Evolutionary conservation across 2,113 vertebrate genomes (phyloP), one percentile per base, ranked within the genome.

Genomic region (Xiphophorus hellerii): DNA sequence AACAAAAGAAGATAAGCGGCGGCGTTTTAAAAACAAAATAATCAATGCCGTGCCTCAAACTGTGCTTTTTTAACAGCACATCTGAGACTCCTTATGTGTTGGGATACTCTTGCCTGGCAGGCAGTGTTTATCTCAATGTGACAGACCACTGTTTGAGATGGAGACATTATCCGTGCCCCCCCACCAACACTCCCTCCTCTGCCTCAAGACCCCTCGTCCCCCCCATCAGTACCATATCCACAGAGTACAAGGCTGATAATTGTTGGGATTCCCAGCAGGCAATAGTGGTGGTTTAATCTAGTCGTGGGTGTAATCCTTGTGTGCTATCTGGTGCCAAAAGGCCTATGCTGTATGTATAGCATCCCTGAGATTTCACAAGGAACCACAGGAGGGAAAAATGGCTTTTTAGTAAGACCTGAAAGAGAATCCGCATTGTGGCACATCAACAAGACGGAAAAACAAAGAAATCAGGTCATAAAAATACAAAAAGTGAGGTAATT

Each of bases 251-350:
- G 87, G 80, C 85, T 89, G 91, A 94, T 94, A 93, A 95, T 93
- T 93, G 92, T 92, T 85, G 84, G 83, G 90, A 94, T 92, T 93
- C 94, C 92, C 94, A 92, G 90, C 88, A 92, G 93, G 84, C 81
- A 66, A 31, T 77, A 58, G 78, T 66, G 85, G 74, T 84, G 86
- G 87, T 92, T 93, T 93, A 94, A 94, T 95, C 92, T 91, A 89
- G 79, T 90, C 4, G 82, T 84, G 76, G 90, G 83, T 92, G 86
- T 94, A 94, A 94, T 94, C 92, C 92, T 89, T 5, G n/a, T 86
- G 78, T 70, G 76, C 90, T 93, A 87, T 93, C 89, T 92, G 88
- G 80, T 85, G 86, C 81, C 37, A 78, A 93, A 90, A 90, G 91
- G 77, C 88, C 86, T 73, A 79, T 69, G 72, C 73, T 80, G 83